Evolutionary conservation across 2,113 vertebrate genomes (phyloP).

Genomic region (Syngnathus floridae): DNA sequence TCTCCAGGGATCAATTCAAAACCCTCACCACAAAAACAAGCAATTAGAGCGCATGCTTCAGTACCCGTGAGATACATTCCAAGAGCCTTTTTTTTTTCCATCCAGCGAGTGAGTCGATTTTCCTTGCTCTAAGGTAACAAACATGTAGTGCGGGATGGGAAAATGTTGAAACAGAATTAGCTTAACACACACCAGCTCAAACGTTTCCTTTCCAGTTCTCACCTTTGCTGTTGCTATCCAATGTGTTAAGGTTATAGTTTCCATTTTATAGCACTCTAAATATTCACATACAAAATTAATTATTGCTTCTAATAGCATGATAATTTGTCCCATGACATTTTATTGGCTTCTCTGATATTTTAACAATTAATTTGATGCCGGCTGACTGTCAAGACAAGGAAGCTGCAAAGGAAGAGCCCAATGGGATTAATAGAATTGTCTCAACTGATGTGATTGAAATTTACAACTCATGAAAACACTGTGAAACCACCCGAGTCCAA

Average conservation of each 20-base stretch:
- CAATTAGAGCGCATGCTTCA: conserved; percentile 67
- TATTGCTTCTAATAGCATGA: neutral
- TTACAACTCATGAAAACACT: neutral
- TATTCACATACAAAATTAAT: neutral
- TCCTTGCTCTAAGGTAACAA: conserved; percentile 37
- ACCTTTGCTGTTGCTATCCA: conserved; percentile 16
- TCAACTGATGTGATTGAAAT: neutral
- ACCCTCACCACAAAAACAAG: conserved; percentile 66
- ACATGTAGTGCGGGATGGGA: conserved; percentile 63
- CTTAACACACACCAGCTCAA: conserved; percentile 69
- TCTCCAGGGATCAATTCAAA: conserved; percentile 73
- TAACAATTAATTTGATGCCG: neutral
- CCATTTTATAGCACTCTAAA: neutral
- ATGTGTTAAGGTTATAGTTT: no score
- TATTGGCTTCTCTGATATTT: neutral
- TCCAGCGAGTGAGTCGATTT: conserved; percentile 30
- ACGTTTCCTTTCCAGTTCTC: conserved; percentile 11
- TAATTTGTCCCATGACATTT: neutral
- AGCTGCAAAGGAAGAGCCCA: neutral
- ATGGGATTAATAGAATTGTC: neutral
- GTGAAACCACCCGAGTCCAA: neutral
- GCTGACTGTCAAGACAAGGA: neutral
- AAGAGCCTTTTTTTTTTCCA: conserved; percentile 52
- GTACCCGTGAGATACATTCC: conserved; percentile 53
- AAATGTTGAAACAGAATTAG: conserved; percentile 78